Percentiles rank a stretch among this genome's conserved stretches.
Evolutionary conservation across 2,113 vertebrate species (phyloP).

Genomic region (Passer domesticus): DNA sequence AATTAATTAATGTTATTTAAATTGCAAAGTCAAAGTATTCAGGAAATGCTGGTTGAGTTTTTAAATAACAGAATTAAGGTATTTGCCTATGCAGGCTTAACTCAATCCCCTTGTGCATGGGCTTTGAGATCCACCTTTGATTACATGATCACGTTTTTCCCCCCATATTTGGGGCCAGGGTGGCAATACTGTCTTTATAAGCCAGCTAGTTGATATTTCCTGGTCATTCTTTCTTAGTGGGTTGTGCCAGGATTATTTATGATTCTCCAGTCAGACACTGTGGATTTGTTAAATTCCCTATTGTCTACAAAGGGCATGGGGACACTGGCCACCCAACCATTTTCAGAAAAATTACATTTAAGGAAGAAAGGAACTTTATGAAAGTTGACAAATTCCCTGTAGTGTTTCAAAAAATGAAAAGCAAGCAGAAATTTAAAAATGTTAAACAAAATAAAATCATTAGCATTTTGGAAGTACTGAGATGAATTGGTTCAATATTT

Average conservation of each 20-base stretch:
- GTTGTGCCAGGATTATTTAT: not conserved
- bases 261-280: not conserved
- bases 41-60: constrained; percentile 6
- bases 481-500: not conserved
- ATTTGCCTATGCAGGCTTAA: not conserved
- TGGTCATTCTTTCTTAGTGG: not conserved
- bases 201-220: not conserved
- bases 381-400: not conserved
- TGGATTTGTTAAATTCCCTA: not conserved
- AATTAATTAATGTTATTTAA: constrained; percentile 29
- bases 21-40: not conserved
- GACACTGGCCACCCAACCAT: not conserved
- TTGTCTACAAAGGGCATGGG: not conserved
- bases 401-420: not conserved
- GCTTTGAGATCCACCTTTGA: constrained; percentile 19
- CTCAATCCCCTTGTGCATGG: not conserved
- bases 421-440: not conserved
- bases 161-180: not conserved
- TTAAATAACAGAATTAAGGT: constrained; percentile 4
- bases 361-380: not conserved
- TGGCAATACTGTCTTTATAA: not conserved
- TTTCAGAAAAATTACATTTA: not conserved
- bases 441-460: not conserved
- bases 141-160: not conserved
- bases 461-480: not conserved